Conservation (phyloP, 2,888 invertebrate genomes). For the Ennomos erosarius region DNA sequence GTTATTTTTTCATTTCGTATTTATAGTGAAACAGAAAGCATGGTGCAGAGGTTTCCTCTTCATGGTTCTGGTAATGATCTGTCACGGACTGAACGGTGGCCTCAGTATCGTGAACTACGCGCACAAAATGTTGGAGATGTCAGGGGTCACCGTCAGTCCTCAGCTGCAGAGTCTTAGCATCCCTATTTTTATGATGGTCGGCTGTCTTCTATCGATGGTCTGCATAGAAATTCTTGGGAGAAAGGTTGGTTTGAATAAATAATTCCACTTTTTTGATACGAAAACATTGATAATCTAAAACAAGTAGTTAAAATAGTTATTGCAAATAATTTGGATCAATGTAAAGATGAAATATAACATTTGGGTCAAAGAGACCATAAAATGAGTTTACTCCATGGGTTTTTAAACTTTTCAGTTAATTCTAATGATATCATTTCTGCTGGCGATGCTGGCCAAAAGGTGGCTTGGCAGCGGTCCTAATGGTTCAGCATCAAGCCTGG, state of each 20-base stretch:
- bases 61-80: slow-evolving; percentile 36
- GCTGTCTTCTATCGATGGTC: slow-evolving; percentile 44
- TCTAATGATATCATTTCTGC: slow-evolving; percentile 36
- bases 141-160: slow-evolving; percentile 45
- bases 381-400: no score
- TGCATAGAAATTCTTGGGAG: slow-evolving; percentile 45
- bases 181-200: slow-evolving; percentile 49
- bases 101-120: slow-evolving; percentile 51
- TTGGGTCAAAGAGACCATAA: no score
- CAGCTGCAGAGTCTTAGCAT: slow-evolving; percentile 51
- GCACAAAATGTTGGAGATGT: slow-evolving; percentile 42
- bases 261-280: no score
- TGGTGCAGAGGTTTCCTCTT: slow-evolving; percentile 53
- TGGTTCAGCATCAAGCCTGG: slow-evolving; percentile 43
- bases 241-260: slow-evolving; percentile 34
- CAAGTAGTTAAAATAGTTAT: no score
- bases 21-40: slow-evolving; percentile 49
- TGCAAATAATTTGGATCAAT: no score
- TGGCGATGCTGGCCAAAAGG: slow-evolving; percentile 42
- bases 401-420: slow-evolving; percentile 40
- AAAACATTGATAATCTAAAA: no score
- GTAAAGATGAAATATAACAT: no score
- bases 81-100: slow-evolving; percentile 46
- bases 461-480: slow-evolving; percentile 42
- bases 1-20: slow-evolving; percentile 28